Conservation (phyloP, 1,140 invertebrate species). For the Thereuonema tuberculata region DNA sequence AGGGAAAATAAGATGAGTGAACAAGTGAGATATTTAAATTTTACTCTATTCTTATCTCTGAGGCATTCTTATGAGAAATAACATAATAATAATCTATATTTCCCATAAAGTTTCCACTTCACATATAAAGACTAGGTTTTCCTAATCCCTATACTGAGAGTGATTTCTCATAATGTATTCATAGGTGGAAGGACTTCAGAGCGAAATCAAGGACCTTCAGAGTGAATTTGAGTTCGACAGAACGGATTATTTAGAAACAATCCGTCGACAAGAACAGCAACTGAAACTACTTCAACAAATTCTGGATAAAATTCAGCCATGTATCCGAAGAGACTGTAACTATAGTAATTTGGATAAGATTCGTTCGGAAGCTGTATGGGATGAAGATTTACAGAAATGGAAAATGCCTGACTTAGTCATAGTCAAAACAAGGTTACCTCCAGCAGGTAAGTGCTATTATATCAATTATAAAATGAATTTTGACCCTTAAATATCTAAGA, state of each 20-base stretch:
- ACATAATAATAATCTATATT: no score
- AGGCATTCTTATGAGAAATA: no score
- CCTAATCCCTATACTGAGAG: no score
- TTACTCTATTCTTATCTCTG: no score
- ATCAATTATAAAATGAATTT: no score
- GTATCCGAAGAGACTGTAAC: constrained; percentile 57
- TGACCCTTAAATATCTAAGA: constrained; percentile 1
- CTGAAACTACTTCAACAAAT: constrained; percentile 53
- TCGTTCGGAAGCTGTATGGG: constrained; percentile 54
- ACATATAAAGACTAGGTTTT: no score
- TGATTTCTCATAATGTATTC: no score
- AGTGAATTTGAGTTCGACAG: constrained; percentile 71
- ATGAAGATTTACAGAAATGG: constrained; percentile 59
- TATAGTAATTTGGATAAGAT: constrained; percentile 53
- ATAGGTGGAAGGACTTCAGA: constrained; percentile 45
- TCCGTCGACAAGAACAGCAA: constrained; percentile 57
- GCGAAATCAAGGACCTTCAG: constrained; percentile 63
- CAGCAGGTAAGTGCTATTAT: constrained; percentile 36
- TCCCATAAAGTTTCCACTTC: no score
- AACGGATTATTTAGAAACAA: constrained; percentile 71
- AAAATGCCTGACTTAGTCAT: constrained; percentile 49
- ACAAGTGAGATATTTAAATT: no score
- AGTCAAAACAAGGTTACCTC: constrained; percentile 50
- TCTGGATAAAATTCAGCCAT: constrained; percentile 52
- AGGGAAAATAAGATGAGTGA: no score